These are phyloP conservation scores for Carcinoscorpius rotundicauda DNA, from an alignment of 1,140 invertebrate species.

Conservation along the genomic window DNA sequence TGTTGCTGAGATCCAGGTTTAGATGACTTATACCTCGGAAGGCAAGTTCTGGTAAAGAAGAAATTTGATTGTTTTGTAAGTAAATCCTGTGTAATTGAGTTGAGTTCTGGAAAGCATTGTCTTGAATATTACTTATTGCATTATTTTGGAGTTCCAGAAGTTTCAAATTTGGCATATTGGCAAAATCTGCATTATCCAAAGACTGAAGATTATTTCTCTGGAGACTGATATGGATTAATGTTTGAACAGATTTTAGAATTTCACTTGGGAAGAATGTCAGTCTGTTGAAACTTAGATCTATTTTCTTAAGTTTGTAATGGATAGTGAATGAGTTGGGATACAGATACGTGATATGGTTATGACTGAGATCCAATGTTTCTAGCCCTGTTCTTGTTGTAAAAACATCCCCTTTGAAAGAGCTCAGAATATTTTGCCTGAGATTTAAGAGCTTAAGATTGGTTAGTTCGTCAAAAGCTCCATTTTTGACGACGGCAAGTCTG, in stretches of 20 bases:
- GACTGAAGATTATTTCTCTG: conserved; percentile 58
- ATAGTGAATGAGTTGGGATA: conserved; percentile 60
- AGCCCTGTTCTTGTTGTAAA: conserved; percentile 65
- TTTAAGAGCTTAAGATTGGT: conserved; percentile 32
- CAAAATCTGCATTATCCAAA: conserved; percentile 70
- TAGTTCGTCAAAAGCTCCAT: conserved; percentile 34
- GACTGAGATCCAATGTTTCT: conserved; percentile 54
- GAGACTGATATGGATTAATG: conserved; percentile 52
- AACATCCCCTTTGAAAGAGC: conserved; percentile 59
- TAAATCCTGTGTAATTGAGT: conserved; percentile 69
- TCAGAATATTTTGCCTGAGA: conserved; percentile 47
- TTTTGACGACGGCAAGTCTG: conserved; percentile 18
- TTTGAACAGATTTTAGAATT: conserved; percentile 36
- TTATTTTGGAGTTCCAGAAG: conserved; percentile 56
- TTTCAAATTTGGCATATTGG: conserved; percentile 55
- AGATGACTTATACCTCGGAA: conserved; percentile 68
- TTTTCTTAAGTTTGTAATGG: conserved; percentile 42
- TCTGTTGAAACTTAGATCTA: conserved; percentile 21
- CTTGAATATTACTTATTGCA: conserved; percentile 60
- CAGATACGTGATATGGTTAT: conserved; percentile 62
- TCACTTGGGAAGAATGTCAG: conserved; percentile 20
- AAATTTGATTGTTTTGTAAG: conserved; percentile 58
- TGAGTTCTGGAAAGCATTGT: conserved; percentile 80
- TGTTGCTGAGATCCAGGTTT: conserved; percentile 60
- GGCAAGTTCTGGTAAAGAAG: conserved; percentile 57